Evolutionary conservation across 2,888 invertebrate species (phyloP), one percentile per base, ranked within the genome.

Genomic region (Dilophus febrilis): DNA sequence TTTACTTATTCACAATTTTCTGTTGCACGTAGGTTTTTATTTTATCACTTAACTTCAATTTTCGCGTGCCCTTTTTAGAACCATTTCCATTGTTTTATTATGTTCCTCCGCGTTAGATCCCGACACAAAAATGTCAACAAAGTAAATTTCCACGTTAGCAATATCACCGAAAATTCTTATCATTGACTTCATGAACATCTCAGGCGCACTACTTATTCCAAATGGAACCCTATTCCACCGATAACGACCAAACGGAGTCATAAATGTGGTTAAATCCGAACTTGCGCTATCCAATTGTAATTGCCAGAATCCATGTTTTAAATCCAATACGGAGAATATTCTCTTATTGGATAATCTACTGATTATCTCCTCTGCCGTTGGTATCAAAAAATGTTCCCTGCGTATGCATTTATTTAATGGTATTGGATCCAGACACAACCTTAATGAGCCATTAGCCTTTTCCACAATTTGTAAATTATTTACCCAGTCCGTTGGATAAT

Each of bases 141-240:
- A n/a, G n/a, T n/a, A n/a, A n/a, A n/a, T n/a, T n/a, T n/a, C n/a
- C n/a, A n/a, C n/a, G n/a, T n/a, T n/a, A n/a, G n/a, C n/a, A n/a
- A n/a, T n/a, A n/a, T n/a, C n/a, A n/a, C n/a, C n/a, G n/a, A n/a
- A n/a, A n/a, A n/a, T n/a, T n/a, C n/a, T n/a, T n/a, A n/a, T n/a
- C n/a, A n/a, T n/a, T n/a, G n/a, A n/a, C n/a, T n/a, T n/a, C n/a
- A n/a, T n/a, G n/a, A n/a, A n/a, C n/a, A n/a, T n/a, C n/a, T 56
- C 58, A 4, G 54, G 50, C 4, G 53, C 50, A 3, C 46, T 42
- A 11, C 48, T 50, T 8, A 57, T 19, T 1, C 55, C 56, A 50
- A 56, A 57, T 3, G 57, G 52, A 26, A 56, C 22, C 17, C 55
- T 47, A 30, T 44, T 41, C 45, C 51, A 58, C 42, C 48, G 46